These are phyloP conservation scores for Chelonus insularis DNA, from an alignment of 1,140 invertebrate genomes.

Conservation along the genomic window DNA sequence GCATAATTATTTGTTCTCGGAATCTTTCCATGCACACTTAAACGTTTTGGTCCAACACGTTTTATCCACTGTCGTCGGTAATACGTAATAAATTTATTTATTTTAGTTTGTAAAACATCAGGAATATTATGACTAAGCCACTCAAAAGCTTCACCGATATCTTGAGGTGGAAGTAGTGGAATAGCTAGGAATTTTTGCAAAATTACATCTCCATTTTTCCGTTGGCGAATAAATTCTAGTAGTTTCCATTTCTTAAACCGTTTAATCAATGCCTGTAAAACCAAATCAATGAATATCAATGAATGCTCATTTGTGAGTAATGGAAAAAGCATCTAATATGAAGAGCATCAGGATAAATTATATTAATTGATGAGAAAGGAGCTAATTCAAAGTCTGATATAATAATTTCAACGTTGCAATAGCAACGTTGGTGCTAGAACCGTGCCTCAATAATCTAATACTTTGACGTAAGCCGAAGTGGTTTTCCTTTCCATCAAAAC, in stretches of 20 bases:
- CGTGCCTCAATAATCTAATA: slow-evolving; percentile 7
- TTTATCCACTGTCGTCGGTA: not conserved
- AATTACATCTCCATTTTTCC: no score
- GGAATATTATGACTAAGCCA: no score
- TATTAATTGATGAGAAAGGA: not conserved
- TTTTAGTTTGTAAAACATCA: not conserved
- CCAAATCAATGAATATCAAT: no score
- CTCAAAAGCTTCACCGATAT: no score
- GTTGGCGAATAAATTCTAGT: no score
- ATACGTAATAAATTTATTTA: not conserved
- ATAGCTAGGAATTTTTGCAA: no score
- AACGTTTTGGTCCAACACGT: not conserved
- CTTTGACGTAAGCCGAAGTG: not conserved
- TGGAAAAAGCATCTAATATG: slow-evolving; percentile 11
- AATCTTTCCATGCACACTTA: not conserved
- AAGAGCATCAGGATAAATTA: not conserved
- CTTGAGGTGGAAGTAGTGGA: no score
- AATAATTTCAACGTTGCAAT: not conserved
- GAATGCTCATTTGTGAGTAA: not conserved
- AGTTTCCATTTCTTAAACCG: no score
- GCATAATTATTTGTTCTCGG: not conserved
- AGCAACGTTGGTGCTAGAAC: not conserved
- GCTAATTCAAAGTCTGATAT: slow-evolving; percentile 3
- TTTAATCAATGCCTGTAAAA: no score
- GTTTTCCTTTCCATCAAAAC: slow-evolving; percentile 9